Conservation (phyloP, 2,113 vertebrate genomes). For the Proterorhinus semilunaris region DNA sequence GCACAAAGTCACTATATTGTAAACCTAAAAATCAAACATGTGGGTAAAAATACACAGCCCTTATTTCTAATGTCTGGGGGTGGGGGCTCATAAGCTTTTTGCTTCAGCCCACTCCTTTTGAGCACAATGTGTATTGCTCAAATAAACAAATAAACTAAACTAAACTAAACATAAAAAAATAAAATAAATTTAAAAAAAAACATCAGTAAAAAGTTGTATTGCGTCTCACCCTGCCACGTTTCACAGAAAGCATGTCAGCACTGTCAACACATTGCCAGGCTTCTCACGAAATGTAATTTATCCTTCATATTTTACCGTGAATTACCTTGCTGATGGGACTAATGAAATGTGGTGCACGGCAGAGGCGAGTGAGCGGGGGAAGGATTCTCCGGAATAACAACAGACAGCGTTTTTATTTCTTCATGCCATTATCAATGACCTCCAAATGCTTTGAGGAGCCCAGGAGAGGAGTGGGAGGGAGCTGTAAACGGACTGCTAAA, state of each 20-base stretch:
- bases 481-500: not conserved
- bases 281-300: constrained; percentile 55
- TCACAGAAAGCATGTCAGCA: constrained; percentile 23
- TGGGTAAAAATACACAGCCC: no score
- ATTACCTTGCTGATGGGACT: constrained; percentile 61
- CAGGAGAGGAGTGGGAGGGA: not conserved
- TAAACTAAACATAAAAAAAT: not conserved
- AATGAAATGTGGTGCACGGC: constrained; percentile 54
- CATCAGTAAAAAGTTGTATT: constrained; percentile 1
- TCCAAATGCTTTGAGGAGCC: constrained; percentile 22
- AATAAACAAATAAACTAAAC: no score
- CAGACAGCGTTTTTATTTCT: constrained; percentile 38
- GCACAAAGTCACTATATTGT: no score
- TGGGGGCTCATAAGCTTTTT: no score
- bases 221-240: constrained; percentile 29
- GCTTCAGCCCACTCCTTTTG: no score
- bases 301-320: constrained; percentile 58
- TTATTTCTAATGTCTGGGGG: not conserved
- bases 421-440: constrained; percentile 44
- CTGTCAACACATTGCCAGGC: constrained; percentile 43
- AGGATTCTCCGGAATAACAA: constrained; percentile 52
- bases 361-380: constrained; percentile 17
- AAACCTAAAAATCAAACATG: no score
- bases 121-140: no score
- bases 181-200: not conserved